These are phyloP conservation scores for Bicyclus anynana DNA, from an alignment of 1,140 invertebrate genomes.

Conservation along the genomic window DNA sequence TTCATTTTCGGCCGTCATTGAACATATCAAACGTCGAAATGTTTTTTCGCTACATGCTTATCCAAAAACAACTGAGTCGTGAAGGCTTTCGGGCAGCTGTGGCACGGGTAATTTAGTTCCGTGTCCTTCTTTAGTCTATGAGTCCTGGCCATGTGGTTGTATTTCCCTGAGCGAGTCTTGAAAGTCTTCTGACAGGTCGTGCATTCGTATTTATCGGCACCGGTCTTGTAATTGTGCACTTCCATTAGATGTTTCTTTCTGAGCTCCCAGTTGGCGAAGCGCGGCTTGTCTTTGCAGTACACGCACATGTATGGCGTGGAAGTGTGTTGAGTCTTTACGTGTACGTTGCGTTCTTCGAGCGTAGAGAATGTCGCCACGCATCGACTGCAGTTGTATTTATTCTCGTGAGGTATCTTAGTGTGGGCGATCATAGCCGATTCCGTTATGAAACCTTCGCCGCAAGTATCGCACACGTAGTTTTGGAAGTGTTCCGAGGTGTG, in stretches of 20 bases:
- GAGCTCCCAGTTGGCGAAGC: slow-evolving; percentile 64
- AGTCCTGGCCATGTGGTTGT: slow-evolving; percentile 63
- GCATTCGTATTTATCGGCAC: slow-evolving; percentile 61
- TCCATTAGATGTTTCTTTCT: slow-evolving; percentile 60
- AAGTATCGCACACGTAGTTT: slow-evolving; percentile 68
- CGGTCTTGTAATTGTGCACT: slow-evolving; percentile 61
- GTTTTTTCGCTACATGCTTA: slow-evolving; percentile 65
- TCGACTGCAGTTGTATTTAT: slow-evolving; percentile 61
- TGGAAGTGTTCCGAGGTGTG: slow-evolving; percentile 63
- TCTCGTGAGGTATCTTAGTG: slow-evolving; percentile 66
- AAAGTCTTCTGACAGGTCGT: slow-evolving; percentile 60
- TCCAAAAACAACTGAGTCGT: slow-evolving; percentile 65
- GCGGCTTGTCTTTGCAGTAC: slow-evolving; percentile 61
- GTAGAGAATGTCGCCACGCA: slow-evolving; percentile 60
- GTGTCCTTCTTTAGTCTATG: slow-evolving; percentile 59
- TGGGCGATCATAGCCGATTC: slow-evolving; percentile 66
- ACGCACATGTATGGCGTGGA: slow-evolving; percentile 59
- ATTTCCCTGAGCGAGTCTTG: slow-evolving; percentile 65
- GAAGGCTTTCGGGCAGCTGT: slow-evolving; percentile 58
- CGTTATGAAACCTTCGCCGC: slow-evolving; percentile 65
- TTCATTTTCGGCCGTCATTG: background rate
- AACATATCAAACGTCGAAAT: slow-evolving; percentile 38
- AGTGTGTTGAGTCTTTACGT: slow-evolving; percentile 66
- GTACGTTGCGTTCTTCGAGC: slow-evolving; percentile 58
- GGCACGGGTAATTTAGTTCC: slow-evolving; percentile 56